Evolutionary conservation across 2,113 vertebrate species (phyloP).

Genomic region (Myrmophylax atrothorax): DNA sequence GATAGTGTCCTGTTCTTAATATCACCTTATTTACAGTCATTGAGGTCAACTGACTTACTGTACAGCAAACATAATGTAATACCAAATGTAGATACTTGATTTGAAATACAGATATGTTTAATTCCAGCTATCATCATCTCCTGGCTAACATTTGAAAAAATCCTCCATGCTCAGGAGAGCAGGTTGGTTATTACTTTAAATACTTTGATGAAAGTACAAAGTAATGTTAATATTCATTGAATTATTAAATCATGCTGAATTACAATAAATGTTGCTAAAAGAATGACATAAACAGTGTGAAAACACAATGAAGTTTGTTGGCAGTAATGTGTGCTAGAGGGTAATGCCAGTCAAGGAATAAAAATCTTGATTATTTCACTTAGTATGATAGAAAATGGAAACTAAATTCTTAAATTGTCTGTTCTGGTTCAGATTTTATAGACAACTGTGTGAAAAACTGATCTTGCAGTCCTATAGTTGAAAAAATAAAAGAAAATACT

Average conservation of each 20-base stretch:
- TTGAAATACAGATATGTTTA: background rate
- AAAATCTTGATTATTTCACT: background rate
- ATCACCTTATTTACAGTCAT: background rate
- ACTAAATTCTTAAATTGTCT: background rate
- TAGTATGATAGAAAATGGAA: background rate
- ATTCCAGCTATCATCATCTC: background rate
- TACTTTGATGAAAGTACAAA: background rate
- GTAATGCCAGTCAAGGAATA: background rate
- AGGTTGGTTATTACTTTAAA: background rate
- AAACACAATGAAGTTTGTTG: background rate
- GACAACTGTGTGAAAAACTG: background rate
- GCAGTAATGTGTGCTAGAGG: background rate
- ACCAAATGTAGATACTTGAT: background rate
- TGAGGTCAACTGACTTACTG: background rate
- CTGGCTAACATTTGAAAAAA: background rate
- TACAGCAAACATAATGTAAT: background rate
- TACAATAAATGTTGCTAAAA: background rate
- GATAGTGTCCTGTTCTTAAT: background rate
- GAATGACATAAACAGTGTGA: background rate
- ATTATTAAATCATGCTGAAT: background rate
- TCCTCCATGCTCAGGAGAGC: background rate
- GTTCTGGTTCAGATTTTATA: background rate
- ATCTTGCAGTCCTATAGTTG: background rate
- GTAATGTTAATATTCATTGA: background rate
- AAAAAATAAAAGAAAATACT: background rate